These are phyloP conservation scores for Allacma fusca DNA, from an alignment of 2,888 invertebrate species.

Conservation along the genomic window DNA sequence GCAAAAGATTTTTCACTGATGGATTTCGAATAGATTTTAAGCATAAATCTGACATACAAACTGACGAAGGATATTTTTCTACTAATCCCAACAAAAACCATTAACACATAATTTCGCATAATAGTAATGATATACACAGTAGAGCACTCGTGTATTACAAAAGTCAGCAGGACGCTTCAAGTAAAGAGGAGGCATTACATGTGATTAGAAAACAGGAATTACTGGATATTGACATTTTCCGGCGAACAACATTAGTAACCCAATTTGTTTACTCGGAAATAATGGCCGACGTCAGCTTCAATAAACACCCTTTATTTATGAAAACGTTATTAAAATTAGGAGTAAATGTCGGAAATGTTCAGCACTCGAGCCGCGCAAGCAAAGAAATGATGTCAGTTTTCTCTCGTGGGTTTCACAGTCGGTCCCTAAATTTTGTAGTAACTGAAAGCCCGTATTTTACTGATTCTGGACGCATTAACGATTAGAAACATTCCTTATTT, in stretches of 20 bases:
- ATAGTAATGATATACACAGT: neutral
- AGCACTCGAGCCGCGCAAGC: neutral
- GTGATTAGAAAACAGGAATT: neutral
- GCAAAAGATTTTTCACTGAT: neutral
- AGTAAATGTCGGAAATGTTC: neutral
- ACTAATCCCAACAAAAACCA: neutral
- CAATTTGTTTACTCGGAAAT: constrained; percentile 12
- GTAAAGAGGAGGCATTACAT: neutral
- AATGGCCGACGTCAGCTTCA: neutral
- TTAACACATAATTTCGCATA: neutral
- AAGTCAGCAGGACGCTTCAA: neutral
- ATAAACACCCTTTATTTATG: neutral
- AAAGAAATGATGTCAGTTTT: neutral
- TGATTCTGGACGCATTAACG: neutral
- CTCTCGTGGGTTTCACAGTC: neutral
- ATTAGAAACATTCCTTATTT: constrained; percentile 8
- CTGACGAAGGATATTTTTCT: neutral
- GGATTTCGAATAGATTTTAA: neutral
- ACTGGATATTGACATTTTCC: neutral
- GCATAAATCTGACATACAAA: neutral
- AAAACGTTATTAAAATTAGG: too few species aligned
- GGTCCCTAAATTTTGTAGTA: neutral
- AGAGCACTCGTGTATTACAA: neutral
- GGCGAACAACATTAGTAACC: neutral
- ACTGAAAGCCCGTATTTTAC: neutral